Conservation (phyloP, 2,797 vertebrate genomes). For the Furcifer pardalis region DNA sequence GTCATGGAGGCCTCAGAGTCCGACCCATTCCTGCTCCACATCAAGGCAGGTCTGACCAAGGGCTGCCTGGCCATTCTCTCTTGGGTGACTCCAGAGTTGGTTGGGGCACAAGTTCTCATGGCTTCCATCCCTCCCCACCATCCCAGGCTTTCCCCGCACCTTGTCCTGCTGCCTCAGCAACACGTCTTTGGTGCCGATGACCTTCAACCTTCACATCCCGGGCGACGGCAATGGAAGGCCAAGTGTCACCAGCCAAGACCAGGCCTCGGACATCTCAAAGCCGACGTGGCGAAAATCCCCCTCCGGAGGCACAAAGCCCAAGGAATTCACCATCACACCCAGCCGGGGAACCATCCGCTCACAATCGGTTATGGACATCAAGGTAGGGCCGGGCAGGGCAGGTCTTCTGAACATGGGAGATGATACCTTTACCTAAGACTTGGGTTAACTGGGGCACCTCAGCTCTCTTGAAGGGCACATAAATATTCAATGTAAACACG, state of each 20-base stretch:
- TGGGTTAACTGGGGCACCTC: not conserved
- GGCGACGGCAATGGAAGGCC: constrained; percentile 79
- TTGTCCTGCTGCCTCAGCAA: constrained; percentile 81
- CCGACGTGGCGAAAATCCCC: constrained; percentile 63
- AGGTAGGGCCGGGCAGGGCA: no score
- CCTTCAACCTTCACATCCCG: constrained; percentile 81
- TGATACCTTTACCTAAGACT: no score
- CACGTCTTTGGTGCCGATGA: constrained; percentile 83
- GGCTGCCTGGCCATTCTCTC: not conserved
- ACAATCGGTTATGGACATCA: constrained; percentile 73
- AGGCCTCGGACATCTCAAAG: constrained; percentile 51
- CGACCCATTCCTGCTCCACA: no score
- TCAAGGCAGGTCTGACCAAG: no score
- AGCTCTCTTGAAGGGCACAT: not conserved
- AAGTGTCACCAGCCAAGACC: constrained; percentile 70
- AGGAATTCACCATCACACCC: constrained; percentile 84
- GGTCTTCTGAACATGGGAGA: no score
- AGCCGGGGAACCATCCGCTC: constrained; percentile 73
- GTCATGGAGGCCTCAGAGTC: no score
- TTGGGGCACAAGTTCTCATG: no score
- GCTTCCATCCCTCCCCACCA: not conserved
- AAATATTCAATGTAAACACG: not conserved
- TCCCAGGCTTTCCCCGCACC: constrained; percentile 84
- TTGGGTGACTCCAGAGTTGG: not conserved
- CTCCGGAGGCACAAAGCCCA: constrained; percentile 53